These are phyloP conservation scores for Chironomus tentans DNA, from an alignment of 2,888 invertebrate genomes.

Conservation along the genomic window DNA sequence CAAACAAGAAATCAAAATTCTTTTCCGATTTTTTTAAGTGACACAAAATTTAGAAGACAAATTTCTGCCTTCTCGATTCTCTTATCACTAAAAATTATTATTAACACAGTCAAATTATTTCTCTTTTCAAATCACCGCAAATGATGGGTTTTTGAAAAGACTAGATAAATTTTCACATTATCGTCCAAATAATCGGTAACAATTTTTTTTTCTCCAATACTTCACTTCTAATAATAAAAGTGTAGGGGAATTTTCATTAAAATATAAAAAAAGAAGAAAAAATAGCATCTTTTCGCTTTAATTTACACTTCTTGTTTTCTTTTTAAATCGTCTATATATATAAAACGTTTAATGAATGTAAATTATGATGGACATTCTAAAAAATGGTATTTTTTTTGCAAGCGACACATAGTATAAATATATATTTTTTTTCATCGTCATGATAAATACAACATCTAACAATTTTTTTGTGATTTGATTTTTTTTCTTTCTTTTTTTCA, in stretches of 20 bases:
- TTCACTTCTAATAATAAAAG: neutral
- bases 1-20: too few species aligned
- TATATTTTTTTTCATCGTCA: neutral
- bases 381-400: neutral
- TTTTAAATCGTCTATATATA: neutral
- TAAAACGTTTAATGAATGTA: neutral
- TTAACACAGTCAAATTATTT: conserved; percentile 21
- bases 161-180: conserved; percentile 9
- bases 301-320: neutral
- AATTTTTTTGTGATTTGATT: neutral
- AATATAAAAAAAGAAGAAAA: too few species aligned
- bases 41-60: neutral
- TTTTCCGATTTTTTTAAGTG: too few species aligned
- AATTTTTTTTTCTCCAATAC: neutral
- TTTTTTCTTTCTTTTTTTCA: neutral
- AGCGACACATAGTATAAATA: conserved; percentile 12
- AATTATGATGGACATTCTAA: neutral
- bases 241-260: neutral
- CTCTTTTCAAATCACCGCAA: neutral
- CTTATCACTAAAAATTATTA: neutral
- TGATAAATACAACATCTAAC: conserved; percentile 14
- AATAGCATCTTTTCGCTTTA: neutral
- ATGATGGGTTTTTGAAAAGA: neutral
- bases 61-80: neutral
- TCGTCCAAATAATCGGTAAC: conserved; percentile 1